These are phyloP conservation scores for Lasiurus borealis DNA, from an alignment of 2,113 vertebrate genomes.

Conservation along the genomic window DNA sequence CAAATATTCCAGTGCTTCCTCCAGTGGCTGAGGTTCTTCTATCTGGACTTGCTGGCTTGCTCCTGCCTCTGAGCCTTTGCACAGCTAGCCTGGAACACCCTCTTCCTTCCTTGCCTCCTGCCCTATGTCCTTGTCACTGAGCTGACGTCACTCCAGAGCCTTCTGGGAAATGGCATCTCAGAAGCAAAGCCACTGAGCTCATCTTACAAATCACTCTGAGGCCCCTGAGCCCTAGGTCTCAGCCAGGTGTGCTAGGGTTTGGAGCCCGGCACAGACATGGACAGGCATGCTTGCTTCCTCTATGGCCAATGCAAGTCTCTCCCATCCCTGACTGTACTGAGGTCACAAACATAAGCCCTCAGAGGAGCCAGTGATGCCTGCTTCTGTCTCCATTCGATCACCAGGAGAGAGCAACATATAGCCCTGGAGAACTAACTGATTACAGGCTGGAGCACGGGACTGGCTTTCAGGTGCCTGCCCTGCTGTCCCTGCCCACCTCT, in stretches of 20 bases:
- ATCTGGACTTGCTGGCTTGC: background rate
- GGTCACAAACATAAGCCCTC: background rate
- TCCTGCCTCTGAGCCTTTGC: background rate
- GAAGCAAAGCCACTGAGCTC: background rate
- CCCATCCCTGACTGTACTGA: background rate
- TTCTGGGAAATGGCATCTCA: background rate
- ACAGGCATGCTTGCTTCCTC: background rate
- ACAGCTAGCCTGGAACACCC: too few relatives aligned
- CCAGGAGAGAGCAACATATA: background rate
- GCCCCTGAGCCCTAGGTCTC: background rate
- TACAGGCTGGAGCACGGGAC: fast-evolving
- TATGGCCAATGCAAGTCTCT: background rate
- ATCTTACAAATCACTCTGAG: background rate
- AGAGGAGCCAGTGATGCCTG: background rate
- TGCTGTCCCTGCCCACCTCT: background rate
- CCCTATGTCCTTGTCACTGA: fast-evolving
- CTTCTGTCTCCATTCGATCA: constrained; percentile 11
- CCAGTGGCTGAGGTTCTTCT: background rate
- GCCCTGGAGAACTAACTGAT: background rate
- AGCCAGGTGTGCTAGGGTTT: fast-evolving
- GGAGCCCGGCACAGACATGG: fast-evolving
- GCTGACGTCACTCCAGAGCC: background rate
- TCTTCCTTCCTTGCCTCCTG: background rate
- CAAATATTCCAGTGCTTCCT: background rate
- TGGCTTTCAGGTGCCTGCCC: background rate